These are phyloP conservation scores for Atethmia centrago DNA, from an alignment of 2,888 invertebrate genomes.

Conservation along the genomic window DNA sequence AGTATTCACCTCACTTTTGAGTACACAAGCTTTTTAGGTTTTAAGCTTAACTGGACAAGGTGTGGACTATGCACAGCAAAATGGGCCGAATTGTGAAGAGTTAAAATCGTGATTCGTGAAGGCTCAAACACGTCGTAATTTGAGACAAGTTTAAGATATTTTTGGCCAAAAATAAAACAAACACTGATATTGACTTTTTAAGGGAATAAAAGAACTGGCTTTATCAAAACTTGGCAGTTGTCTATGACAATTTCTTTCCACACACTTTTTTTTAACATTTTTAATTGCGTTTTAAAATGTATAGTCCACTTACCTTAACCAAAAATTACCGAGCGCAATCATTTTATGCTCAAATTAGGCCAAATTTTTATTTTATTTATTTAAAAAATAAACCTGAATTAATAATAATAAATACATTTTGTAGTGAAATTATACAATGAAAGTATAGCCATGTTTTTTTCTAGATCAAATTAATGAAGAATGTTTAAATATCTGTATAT, in stretches of 20 bases:
- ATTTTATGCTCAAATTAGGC: constrained; percentile 78
- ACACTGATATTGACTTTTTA: background rate
- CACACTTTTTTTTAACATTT: constrained; percentile 1
- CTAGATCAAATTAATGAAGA: constrained; percentile 52
- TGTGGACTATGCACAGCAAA: constrained; percentile 45
- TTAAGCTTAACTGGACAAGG: constrained; percentile 40
- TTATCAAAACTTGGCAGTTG: background rate
- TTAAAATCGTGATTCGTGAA: background rate
- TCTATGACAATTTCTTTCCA: background rate
- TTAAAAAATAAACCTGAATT: constrained; percentile 56
- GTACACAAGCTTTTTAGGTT: constrained; percentile 65
- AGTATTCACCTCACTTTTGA: constrained; percentile 69
- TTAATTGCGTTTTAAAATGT: constrained; percentile 1
- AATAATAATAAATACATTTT: constrained; percentile 52
- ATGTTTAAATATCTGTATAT: constrained; percentile 83
- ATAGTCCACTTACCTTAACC: constrained; percentile 48
- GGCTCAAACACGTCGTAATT: background rate
- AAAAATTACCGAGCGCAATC: constrained; percentile 63
- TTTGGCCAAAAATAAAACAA: background rate
- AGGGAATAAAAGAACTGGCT: background rate
- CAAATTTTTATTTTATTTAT: constrained; percentile 72
- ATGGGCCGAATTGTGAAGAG: background rate
- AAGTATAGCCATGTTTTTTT: constrained; percentile 60
- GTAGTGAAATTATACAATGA: constrained; percentile 63
- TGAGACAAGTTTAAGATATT: background rate